A percentile compares a stretch with the other conserved stretches of the same genome.
phyloP scores from a whole-genome alignment of 2,888 invertebrate genomes.

The Ferrisia virgata region DNA sequence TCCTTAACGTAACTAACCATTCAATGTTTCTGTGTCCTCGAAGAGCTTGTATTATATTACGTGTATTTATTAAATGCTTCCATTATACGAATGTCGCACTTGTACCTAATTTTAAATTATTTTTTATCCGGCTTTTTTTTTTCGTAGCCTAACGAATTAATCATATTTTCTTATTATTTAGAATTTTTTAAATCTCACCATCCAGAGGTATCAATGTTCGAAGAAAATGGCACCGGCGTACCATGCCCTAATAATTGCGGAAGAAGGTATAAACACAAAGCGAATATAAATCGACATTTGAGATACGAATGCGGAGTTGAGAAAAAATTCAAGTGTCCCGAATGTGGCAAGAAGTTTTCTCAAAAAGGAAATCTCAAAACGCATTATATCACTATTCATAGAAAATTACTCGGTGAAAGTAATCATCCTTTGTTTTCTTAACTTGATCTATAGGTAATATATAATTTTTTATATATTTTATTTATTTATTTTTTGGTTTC shows the following conservation, averaged over 20 bases:
- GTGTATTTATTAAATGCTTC: background rate
- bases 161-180: background rate
- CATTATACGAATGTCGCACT: background rate
- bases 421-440: background rate
- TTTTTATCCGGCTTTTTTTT: background rate
- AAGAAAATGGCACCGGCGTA: background rate
- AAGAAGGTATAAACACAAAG: conserved; percentile 56
- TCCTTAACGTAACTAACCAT: background rate
- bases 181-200: conserved; percentile 4
- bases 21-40: background rate
- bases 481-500: background rate
- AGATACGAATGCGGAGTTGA: conserved; percentile 47
- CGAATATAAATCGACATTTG: conserved; percentile 46
- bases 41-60: background rate
- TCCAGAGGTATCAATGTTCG: background rate
- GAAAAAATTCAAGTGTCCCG: conserved; percentile 48
- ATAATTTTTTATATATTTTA: background rate
- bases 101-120: background rate
- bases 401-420: background rate
- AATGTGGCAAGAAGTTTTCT: conserved; percentile 53
- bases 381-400: conserved; percentile 37
- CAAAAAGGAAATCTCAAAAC: conserved; percentile 52
- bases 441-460: no score
- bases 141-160: background rate
- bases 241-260: conserved; percentile 44